These are phyloP conservation scores for Brenthis hecate DNA, from an alignment of 2,888 invertebrate genomes.

Conservation along the genomic window DNA sequence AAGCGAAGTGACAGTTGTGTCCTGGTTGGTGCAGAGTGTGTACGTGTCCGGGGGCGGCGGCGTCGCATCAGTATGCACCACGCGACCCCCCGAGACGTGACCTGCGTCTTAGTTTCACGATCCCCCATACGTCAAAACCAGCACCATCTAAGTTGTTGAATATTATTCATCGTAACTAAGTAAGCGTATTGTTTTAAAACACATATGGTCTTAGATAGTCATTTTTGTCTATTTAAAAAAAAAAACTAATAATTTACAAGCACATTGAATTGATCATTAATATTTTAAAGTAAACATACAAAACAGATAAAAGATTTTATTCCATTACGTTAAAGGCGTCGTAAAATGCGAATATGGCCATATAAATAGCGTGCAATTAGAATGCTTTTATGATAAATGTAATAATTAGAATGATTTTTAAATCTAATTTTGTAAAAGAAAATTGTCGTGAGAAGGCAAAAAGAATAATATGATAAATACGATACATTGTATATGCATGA, in stretches of 20 bases:
- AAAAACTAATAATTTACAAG: no score
- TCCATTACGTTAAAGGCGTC: no score
- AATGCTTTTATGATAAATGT: no score
- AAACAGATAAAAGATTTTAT: no score
- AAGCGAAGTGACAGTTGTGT: constrained; percentile 17
- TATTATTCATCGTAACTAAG: constrained; percentile 3
- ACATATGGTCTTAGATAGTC: not conserved
- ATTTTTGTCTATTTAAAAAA: no score
- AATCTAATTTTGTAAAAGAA: constrained; percentile 27
- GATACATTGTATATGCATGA: constrained; percentile 72
- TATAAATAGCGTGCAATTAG: no score
- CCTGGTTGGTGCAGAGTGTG: constrained; percentile 25
- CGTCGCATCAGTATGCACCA: constrained; percentile 66
- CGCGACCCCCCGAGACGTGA: constrained; percentile 63
- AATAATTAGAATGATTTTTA: not conserved
- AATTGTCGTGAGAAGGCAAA: constrained; percentile 50
- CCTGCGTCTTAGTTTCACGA: constrained; percentile 58
- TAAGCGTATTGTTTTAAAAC: constrained; percentile 4
- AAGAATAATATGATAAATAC: constrained; percentile 59
- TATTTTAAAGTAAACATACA: no score
- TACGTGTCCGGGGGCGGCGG: constrained; percentile 32
- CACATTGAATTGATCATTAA: no score
- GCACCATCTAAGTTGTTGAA: constrained; percentile 42
- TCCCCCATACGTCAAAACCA: constrained; percentile 52
- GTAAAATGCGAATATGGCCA: no score